Conservation (phyloP, 2,113 vertebrate species). For the Ranitomeya variabilis region DNA sequence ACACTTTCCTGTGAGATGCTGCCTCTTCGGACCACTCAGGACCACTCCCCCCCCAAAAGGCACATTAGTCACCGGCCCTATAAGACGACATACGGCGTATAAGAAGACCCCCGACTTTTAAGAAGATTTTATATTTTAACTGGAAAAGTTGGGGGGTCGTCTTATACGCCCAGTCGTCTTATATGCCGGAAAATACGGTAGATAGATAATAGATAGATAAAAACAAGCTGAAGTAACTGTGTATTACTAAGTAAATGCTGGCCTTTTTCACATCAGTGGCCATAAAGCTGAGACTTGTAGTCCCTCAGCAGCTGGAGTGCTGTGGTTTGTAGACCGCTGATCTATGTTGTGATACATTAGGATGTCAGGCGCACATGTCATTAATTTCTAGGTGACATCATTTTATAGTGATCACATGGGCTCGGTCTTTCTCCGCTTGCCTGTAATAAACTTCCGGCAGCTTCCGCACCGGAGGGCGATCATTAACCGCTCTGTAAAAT, state of each 20-base stretch:
- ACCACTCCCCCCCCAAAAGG: too few species aligned
- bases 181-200: too few species aligned
- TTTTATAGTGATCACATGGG: conserved; percentile 1
- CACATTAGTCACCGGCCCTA: too few species aligned
- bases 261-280: not conserved
- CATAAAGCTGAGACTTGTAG: not conserved
- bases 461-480: conserved; percentile 15
- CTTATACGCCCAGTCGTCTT: too few species aligned
- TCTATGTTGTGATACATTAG: not conserved
- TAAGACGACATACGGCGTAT: too few species aligned
- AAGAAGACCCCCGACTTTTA: too few species aligned
- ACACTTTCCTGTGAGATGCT: too few species aligned
- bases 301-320: not conserved
- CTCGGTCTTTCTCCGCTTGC: not conserved
- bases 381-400: conserved; percentile 39
- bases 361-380: conserved; percentile 4
- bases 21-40: too few species aligned
- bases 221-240: not conserved
- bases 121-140: too few species aligned
- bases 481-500: conserved; percentile 36
- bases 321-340: not conserved
- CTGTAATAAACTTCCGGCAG: not conserved
- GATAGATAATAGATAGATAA: not conserved
- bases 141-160: too few species aligned
- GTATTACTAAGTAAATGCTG: too few species aligned